Conservation (phyloP, 2,888 invertebrate genomes). For the Choristoneura rosaceana region DNA sequence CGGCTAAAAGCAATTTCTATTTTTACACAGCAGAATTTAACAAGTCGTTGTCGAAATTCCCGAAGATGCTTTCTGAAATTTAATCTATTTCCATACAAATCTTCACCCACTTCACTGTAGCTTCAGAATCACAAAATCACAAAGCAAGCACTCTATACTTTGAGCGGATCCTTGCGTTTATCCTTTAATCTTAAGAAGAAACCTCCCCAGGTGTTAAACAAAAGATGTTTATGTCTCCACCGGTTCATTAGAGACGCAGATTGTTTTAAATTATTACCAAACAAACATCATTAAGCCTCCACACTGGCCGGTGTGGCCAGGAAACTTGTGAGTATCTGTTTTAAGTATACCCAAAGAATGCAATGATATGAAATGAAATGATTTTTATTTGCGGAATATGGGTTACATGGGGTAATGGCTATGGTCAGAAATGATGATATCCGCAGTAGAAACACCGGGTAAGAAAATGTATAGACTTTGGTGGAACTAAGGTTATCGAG, state of each 20-base stretch:
- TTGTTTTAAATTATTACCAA: conserved; percentile 41
- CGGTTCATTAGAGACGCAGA: conserved; percentile 38
- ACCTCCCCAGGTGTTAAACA: conserved; percentile 19
- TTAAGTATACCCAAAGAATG: too few relatives aligned
- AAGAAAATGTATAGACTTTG: too few relatives aligned
- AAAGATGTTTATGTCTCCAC: conserved; percentile 26
- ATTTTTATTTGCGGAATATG: too few relatives aligned
- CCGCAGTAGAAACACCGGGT: too few relatives aligned
- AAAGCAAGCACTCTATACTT: conserved; percentile 16
- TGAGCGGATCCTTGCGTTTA: neutral
- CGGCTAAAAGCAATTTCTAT: too few relatives aligned
- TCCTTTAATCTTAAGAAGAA: conserved; percentile 12
- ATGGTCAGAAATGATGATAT: too few relatives aligned
- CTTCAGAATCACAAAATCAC: neutral
- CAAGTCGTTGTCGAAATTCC: too few relatives aligned
- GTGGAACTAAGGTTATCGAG: too few relatives aligned
- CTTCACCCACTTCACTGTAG: neutral
- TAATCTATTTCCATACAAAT: neutral
- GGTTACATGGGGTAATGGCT: too few relatives aligned
- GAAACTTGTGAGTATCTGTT: neutral
- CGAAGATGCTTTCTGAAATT: neutral
- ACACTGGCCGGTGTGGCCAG: conserved; percentile 19
- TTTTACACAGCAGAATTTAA: too few relatives aligned
- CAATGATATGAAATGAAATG: too few relatives aligned
- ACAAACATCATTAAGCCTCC: conserved; percentile 43